Conservation (phyloP, 1,140 invertebrate genomes). For the Hyposmocoma kahamanoa region DNA sequence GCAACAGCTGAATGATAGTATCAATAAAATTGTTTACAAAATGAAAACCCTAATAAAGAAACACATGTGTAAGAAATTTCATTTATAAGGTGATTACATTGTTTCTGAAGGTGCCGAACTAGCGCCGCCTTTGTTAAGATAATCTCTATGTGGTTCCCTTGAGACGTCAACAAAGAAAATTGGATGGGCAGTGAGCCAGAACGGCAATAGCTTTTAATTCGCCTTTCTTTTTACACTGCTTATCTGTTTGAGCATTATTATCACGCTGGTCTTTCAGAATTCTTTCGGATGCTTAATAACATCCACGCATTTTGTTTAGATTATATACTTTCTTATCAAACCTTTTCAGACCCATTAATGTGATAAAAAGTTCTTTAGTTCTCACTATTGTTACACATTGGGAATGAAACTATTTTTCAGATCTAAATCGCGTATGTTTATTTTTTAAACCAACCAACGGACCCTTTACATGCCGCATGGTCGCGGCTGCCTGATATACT, state of each 20-base stretch:
- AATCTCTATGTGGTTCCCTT: constrained; percentile 57
- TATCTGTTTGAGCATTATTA: constrained; percentile 61
- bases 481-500: no score
- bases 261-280: constrained; percentile 34
- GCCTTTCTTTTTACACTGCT: constrained; percentile 60
- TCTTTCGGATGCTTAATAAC: neutral
- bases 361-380: no score
- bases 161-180: constrained; percentile 72
- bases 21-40: neutral
- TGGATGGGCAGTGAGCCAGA: constrained; percentile 70
- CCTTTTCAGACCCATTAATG: neutral
- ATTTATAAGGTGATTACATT: constrained; percentile 45
- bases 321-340: neutral
- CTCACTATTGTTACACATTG: no score
- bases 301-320: neutral
- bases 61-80: neutral
- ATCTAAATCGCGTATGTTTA: no score
- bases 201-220: constrained; percentile 70
- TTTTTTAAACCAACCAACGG: no score
- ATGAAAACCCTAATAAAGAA: neutral
- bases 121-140: constrained; percentile 63
- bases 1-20: neutral
- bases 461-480: no score
- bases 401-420: no score
- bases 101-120: constrained; percentile 55